A percentile compares a stretch with the other conserved stretches of the same genome.
Conservation (phyloP, 2,888 invertebrate species). For the Ryuthela nishihirai region DNA sequence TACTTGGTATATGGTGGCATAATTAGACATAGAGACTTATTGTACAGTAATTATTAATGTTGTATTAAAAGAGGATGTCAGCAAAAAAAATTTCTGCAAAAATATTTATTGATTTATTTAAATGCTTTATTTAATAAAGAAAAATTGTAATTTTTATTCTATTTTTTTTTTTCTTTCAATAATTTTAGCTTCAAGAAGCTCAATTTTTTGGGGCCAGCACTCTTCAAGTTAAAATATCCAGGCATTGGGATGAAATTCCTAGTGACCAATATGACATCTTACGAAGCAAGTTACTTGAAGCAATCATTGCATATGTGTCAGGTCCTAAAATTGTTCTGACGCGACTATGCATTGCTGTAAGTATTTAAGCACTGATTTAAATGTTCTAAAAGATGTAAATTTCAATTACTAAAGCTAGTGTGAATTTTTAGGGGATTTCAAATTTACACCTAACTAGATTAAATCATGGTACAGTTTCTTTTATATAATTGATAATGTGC, state of each 20-base stretch:
- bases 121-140: neutral
- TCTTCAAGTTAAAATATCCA: constrained; percentile 78
- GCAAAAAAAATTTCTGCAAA: too few relatives aligned
- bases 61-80: too few relatives aligned
- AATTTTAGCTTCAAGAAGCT: constrained; percentile 59
- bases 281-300: constrained; percentile 71
- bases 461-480: too few relatives aligned
- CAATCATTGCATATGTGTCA: constrained; percentile 68
- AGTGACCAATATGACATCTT: constrained; percentile 70
- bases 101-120: too few relatives aligned
- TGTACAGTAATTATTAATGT: too few relatives aligned
- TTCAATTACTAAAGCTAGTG: neutral
- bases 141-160: neutral
- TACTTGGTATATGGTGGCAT: too few relatives aligned
- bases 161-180: neutral
- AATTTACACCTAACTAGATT: too few relatives aligned
- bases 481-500: too few relatives aligned
- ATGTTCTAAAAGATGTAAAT: neutral
- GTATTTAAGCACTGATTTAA: constrained; percentile 46
- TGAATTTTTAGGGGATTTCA: too few relatives aligned
- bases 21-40: too few relatives aligned
- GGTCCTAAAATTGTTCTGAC: constrained; percentile 83
- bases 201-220: constrained; percentile 93
- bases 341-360: constrained; percentile 81
- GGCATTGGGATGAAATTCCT: constrained; percentile 83